Evolutionary conservation across 1,140 invertebrate genomes (phyloP).

Genomic region (Panagrolaimus sp.): DNA sequence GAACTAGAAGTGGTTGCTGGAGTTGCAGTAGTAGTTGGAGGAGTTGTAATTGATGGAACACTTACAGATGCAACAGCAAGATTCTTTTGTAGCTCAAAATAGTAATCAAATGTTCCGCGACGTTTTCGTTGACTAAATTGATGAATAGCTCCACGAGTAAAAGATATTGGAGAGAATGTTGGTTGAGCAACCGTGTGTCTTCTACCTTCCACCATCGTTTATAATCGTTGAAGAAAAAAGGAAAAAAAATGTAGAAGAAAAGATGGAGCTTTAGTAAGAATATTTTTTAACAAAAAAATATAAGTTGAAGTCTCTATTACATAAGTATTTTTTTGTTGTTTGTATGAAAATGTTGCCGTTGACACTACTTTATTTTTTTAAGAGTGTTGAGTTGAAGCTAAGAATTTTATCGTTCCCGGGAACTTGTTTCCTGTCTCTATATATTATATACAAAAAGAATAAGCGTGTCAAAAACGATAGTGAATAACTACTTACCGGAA

Average conservation of each 20-base stretch:
- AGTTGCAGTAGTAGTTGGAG: background rate
- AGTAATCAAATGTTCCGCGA: background rate
- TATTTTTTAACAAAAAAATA: background rate
- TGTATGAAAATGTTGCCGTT: background rate
- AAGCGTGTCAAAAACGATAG: background rate
- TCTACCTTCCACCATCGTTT: background rate
- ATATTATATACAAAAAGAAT: too few species aligned
- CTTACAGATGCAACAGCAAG: constrained; percentile 10
- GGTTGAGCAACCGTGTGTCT: constrained; percentile 11
- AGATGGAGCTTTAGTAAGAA: background rate
- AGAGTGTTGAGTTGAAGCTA: background rate
- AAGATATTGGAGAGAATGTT: background rate
- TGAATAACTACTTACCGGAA: constrained; percentile 11
- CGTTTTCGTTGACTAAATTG: background rate
- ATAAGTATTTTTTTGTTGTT: constrained; percentile 7
- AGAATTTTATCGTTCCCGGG: background rate
- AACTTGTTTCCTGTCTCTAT: background rate
- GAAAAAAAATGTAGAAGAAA: too few species aligned
- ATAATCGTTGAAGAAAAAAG: background rate
- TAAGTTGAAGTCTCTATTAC: background rate
- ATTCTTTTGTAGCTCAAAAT: constrained; percentile 8
- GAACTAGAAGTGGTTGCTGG: background rate
- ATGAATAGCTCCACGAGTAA: background rate
- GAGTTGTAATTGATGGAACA: background rate
- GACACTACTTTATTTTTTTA: background rate